A percentile compares a stretch with the other conserved stretches of the same genome.
phyloP scores from a whole-genome alignment of 2,888 invertebrate genomes.

The Oscheius sp. region DNA sequence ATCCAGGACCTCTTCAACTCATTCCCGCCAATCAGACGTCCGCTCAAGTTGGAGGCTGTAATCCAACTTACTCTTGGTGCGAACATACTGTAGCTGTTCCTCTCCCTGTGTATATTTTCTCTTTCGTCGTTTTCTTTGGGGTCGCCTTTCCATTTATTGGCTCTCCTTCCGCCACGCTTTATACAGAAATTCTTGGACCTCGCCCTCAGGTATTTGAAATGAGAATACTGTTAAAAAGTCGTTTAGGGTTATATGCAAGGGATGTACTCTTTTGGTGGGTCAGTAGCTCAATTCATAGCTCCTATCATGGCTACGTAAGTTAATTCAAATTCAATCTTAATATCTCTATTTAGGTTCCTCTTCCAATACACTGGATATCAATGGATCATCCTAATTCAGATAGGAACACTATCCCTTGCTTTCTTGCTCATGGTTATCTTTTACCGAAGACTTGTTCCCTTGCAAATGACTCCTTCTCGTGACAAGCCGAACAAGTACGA shows the following conservation, averaged over 20 bases:
- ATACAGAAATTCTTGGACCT: conserved; percentile 47
- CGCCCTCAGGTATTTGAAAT: conserved; percentile 41
- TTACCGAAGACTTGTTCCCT: conserved; percentile 44
- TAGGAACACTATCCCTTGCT: conserved; percentile 37
- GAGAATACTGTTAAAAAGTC: too few species aligned
- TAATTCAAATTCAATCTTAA: background rate
- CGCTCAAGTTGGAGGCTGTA: conserved; percentile 42
- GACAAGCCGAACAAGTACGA: conserved; percentile 28
- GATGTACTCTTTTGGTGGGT: conserved; percentile 51
- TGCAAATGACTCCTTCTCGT: conserved; percentile 37
- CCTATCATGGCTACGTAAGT: conserved; percentile 5
- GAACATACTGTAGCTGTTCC: conserved; percentile 43
- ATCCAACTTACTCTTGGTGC: conserved; percentile 43
- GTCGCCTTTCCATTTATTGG: conserved; percentile 50
- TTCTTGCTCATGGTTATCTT: conserved; percentile 36
- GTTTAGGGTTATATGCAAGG: conserved; percentile 55
- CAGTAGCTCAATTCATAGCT: conserved; percentile 48
- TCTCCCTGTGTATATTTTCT: conserved; percentile 40
- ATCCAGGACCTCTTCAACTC: conserved; percentile 40
- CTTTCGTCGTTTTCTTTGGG: conserved; percentile 46
- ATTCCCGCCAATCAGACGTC: conserved; percentile 34
- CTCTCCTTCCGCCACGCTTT: conserved; percentile 43
- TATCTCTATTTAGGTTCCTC: conserved; percentile 31
- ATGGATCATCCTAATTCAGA: conserved; percentile 41
- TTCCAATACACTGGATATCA: conserved; percentile 53